Evolutionary conservation across 2,797 vertebrate species (phyloP).

Genomic region (Pogoniulus pusillus): DNA sequence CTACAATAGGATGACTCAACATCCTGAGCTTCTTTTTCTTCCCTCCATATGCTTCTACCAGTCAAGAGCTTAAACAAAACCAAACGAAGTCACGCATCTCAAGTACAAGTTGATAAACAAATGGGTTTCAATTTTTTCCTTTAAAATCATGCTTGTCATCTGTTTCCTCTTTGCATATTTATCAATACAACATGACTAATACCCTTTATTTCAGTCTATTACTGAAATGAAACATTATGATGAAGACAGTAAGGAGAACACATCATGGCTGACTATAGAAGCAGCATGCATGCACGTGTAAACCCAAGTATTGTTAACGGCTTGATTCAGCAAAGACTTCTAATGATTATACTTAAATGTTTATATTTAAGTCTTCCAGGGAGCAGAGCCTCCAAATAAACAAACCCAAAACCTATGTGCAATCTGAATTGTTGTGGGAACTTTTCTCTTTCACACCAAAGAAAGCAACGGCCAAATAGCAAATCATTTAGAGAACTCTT

Average conservation of each 20-base stretch:
- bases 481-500: background rate
- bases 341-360: background rate
- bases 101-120: background rate
- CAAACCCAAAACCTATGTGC: background rate
- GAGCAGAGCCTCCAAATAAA: background rate
- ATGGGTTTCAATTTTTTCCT: background rate
- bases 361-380: background rate
- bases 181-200: background rate
- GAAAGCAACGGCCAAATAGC: background rate
- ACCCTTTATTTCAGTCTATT: background rate
- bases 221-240: background rate
- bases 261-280: background rate
- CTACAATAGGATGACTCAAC: slow-evolving; percentile 22
- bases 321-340: background rate
- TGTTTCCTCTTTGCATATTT: background rate
- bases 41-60: background rate
- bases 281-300: background rate
- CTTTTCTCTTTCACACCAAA: background rate
- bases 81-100: background rate
- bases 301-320: background rate
- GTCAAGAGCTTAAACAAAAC: slow-evolving; percentile 4
- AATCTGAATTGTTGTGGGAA: background rate
- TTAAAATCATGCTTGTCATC: background rate
- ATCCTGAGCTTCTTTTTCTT: slow-evolving; percentile 9
- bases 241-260: background rate